phyloP scores from a whole-genome alignment of 2,888 invertebrate species.

The Morinoia aosen region DNA sequence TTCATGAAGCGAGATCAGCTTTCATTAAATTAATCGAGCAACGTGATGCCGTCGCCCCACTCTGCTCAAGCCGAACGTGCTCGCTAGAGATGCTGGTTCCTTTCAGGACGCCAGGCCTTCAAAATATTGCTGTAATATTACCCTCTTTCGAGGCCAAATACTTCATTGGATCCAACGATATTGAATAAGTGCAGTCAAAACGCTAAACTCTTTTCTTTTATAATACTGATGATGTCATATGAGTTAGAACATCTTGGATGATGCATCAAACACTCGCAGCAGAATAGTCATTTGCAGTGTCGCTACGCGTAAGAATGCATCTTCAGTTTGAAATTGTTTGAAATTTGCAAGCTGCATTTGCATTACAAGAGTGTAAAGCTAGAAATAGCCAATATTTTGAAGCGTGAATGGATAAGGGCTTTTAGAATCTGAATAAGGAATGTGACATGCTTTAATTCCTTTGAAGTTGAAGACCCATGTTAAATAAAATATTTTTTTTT shows the following conservation, averaged over 20 bases:
- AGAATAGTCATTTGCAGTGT: background rate
- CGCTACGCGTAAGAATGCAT: background rate
- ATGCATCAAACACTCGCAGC: background rate
- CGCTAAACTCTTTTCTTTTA: background rate
- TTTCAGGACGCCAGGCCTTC: background rate
- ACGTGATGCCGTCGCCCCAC: background rate
- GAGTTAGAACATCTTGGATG: background rate
- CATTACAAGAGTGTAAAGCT: background rate
- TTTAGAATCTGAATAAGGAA: background rate
- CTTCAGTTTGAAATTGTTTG: background rate
- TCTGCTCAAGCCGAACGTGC: background rate
- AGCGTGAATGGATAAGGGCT: background rate
- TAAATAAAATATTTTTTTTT: background rate
- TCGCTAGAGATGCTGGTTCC: background rate
- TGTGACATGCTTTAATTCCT: background rate
- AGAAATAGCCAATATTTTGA: background rate
- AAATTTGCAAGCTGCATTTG: background rate
- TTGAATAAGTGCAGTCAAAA: background rate
- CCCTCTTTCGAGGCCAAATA: background rate
- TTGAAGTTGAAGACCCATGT: background rate
- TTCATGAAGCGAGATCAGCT: slow-evolving; percentile 12
- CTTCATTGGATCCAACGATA: background rate
- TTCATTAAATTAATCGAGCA: slow-evolving; percentile 31
- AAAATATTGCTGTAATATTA: background rate
- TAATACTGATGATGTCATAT: background rate